Percentiles rank a stretch among this genome's conserved stretches.
Conservation (phyloP, 37 sponge, comb jelly and placozoan species). For the Aplysina aerophoba region DNA sequence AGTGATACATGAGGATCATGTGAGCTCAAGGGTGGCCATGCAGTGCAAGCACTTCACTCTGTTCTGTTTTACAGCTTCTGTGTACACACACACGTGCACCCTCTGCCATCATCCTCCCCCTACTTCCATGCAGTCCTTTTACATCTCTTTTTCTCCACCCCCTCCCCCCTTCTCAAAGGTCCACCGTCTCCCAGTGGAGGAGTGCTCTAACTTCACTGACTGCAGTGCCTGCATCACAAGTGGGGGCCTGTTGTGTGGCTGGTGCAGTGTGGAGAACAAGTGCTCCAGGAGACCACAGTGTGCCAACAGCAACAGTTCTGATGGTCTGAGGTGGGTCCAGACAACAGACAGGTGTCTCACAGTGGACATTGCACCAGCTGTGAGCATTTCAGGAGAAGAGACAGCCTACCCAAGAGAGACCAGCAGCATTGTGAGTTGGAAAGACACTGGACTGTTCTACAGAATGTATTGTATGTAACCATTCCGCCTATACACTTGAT, state of each 20-base stretch:
- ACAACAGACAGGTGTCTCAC: background rate
- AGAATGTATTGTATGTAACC: too few relatives aligned
- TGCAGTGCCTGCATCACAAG: constrained; percentile 44
- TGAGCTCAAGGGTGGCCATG: too few relatives aligned
- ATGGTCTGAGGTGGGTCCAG: constrained; percentile 7
- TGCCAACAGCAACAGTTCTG: constrained; percentile 40
- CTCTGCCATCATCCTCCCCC: too few relatives aligned
- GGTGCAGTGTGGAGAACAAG: constrained; percentile 90
- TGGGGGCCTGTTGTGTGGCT: constrained; percentile 70
- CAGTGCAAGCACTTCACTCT: too few relatives aligned
- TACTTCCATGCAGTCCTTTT: too few relatives aligned
- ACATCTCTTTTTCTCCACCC: background rate
- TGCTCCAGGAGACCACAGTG: constrained; percentile 77
- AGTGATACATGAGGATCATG: too few relatives aligned
- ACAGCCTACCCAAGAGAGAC: constrained; percentile 7
- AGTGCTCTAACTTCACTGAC: constrained; percentile 45
- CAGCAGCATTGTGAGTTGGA: background rate
- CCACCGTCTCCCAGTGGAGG: constrained; percentile 42
- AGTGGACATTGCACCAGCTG: constrained; percentile 16
- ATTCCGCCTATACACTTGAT: too few relatives aligned
- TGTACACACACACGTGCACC: too few relatives aligned
- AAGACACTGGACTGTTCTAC: too few relatives aligned
- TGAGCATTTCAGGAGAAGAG: background rate
- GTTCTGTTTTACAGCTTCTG: too few relatives aligned
- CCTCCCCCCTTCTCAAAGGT: constrained; percentile 39